Evolutionary conservation across 2,113 vertebrate genomes (phyloP).

Genomic region (Ia io): DNA sequence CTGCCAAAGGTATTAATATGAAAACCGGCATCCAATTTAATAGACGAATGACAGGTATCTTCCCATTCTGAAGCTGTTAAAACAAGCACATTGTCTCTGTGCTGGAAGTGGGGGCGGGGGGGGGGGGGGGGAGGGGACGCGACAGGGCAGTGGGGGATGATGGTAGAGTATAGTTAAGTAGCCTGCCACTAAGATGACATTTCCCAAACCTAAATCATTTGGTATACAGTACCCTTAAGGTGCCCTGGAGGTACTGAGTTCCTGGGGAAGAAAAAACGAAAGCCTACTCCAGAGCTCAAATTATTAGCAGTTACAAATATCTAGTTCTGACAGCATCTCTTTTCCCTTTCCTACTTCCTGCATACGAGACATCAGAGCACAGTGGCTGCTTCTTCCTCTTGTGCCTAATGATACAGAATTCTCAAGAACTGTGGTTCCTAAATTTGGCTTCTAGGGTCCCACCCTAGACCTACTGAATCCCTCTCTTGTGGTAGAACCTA

Average conservation of each 20-base stretch:
- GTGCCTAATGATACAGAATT: not conserved
- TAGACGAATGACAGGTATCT: not conserved
- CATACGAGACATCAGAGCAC: not conserved
- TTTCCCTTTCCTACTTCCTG: conserved; percentile 29
- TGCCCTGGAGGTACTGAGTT: conserved; percentile 56
- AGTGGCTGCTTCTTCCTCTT: not conserved
- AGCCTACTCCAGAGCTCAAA: not conserved
- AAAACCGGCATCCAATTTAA: conserved; percentile 1
- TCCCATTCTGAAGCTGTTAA: too few relatives aligned
- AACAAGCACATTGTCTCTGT: too few relatives aligned
- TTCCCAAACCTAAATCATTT: conserved; percentile 43
- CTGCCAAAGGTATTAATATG: conserved; percentile 35
- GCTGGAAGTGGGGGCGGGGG: too few relatives aligned
- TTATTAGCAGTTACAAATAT: conserved; percentile 41
- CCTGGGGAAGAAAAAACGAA: conserved; percentile 44
- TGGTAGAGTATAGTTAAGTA: not conserved
- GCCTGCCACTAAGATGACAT: conserved; percentile 36
- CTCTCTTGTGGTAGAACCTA: not conserved
- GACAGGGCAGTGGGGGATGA: not conserved
- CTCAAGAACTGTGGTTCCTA: not conserved
- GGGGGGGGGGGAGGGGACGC: not conserved
- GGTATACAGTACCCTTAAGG: conserved; percentile 38
- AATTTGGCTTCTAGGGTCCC: not conserved
- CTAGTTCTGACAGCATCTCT: conserved; percentile 55
- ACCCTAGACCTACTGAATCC: not conserved